phyloP scores from a whole-genome alignment of 2,113 vertebrate genomes.

The mouse (Mus musculus) region GRCm39 chr16:29273501-29274000 shows the following conservation, averaged over 20 bases:
- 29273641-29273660: constrained; percentile 89
- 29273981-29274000: not conserved
- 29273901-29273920: not conserved
- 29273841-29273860: not conserved
- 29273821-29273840: constrained; percentile 19
- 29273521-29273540: constrained; percentile 89
- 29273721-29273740: not conserved
- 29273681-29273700: constrained; percentile 85
- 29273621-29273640: constrained; percentile 89
- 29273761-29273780: constrained; percentile 22
- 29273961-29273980: not conserved
- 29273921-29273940: not conserved
- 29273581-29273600: constrained; percentile 87
- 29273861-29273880: not conserved
- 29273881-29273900: not conserved
- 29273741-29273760: too few relatives aligned
- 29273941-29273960: not conserved
- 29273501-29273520: constrained; percentile 90
- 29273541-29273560: constrained; percentile 90
- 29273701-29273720: not conserved
- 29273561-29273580: constrained; percentile 90
- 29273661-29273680: constrained; percentile 89
- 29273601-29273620: constrained; percentile 90
- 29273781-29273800: not conserved
- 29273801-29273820: not conserved